A percentile compares a stretch with the other conserved stretches of the same genome.
phyloP scores from a whole-genome alignment of 2,797 vertebrate genomes.

The Eospalax fontanierii region DNA sequence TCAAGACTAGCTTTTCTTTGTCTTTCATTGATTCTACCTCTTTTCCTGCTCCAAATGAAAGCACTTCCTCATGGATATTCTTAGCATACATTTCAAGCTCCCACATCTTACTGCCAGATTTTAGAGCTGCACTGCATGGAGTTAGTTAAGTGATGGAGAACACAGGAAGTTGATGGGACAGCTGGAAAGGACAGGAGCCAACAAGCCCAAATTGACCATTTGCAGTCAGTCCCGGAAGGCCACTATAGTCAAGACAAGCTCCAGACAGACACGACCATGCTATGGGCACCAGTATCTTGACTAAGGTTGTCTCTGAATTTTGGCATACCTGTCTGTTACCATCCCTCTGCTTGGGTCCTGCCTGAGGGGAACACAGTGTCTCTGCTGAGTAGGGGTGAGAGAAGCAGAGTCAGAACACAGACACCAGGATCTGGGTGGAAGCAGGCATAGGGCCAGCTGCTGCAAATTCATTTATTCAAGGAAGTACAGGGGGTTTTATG shows the following conservation, averaged over 20 bases:
- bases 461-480: too few relatives aligned
- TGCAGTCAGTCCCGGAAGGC: accelerated
- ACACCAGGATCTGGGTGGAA: too few relatives aligned
- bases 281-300: not conserved
- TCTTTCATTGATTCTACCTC: not conserved
- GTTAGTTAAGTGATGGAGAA: not conserved
- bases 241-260: too few relatives aligned
- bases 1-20: not conserved
- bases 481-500: too few relatives aligned
- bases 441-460: too few relatives aligned
- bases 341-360: too few relatives aligned
- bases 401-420: too few relatives aligned
- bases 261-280: too few relatives aligned
- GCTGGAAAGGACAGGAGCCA: too few relatives aligned
- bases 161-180: not conserved
- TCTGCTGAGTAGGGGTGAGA: too few relatives aligned
- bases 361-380: too few relatives aligned
- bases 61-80: not conserved
- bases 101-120: not conserved
- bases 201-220: accelerated
- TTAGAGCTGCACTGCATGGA: not conserved
- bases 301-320: not conserved
- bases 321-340: not conserved
- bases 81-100: not conserved
- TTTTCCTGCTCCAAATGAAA: not conserved